Evolutionary conservation across 2,797 vertebrate species (phyloP).

Genomic region (Enteromius thamalakanensis): DNA sequence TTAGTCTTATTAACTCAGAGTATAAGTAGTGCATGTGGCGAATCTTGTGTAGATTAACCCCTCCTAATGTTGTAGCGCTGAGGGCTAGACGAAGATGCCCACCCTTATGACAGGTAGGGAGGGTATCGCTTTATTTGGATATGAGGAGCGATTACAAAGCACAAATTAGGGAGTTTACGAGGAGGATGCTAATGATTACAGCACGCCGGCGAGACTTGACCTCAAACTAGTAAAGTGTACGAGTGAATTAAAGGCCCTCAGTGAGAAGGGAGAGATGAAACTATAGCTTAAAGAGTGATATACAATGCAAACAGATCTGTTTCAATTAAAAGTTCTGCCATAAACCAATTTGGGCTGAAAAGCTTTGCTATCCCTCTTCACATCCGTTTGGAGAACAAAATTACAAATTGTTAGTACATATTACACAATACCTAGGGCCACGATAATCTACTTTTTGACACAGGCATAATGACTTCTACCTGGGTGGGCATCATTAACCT

Average conservation of each 20-base stretch:
- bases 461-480: not conserved
- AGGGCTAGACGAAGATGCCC: constrained; percentile 32
- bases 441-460: constrained; percentile 37
- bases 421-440: constrained; percentile 22
- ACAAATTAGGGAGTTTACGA: constrained; percentile 39
- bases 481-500: constrained; percentile 46
- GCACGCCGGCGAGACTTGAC: constrained; percentile 50
- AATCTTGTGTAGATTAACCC: constrained; percentile 79
- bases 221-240: constrained; percentile 31
- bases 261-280: constrained; percentile 14
- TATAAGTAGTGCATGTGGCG: constrained; percentile 75
- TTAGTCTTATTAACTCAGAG: constrained; percentile 78
- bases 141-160: constrained; percentile 28
- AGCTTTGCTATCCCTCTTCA: not conserved
- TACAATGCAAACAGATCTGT: constrained; percentile 9
- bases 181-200: constrained; percentile 50
- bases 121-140: constrained; percentile 53
- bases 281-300: constrained; percentile 20
- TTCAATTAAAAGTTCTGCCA: constrained; percentile 39
- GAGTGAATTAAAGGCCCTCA: constrained; percentile 25
- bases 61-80: constrained; percentile 59
- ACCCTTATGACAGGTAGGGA: constrained; percentile 41
- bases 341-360: constrained; percentile 12
- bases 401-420: constrained; percentile 22
- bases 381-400: not conserved